These are phyloP conservation scores for Mythimna vitellina DNA, from an alignment of 2,888 invertebrate species.

Conservation along the genomic window DNA sequence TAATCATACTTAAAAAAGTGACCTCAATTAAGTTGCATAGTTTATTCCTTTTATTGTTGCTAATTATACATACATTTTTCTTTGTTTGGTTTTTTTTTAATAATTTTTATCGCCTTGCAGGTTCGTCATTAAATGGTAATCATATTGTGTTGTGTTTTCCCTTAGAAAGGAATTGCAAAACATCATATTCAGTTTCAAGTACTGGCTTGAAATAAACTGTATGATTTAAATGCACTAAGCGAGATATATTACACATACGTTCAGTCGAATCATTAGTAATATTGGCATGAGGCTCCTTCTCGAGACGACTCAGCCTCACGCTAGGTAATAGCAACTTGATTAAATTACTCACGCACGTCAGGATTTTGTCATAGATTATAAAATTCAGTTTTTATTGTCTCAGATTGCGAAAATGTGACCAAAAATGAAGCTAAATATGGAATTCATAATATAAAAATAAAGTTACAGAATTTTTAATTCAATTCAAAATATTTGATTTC, in stretches of 20 bases:
- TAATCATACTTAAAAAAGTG: no score
- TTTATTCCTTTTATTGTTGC: no score
- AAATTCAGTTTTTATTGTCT: constrained; percentile 19
- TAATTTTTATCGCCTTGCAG: no score
- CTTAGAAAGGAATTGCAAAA: no score
- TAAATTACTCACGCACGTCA: constrained; percentile 67
- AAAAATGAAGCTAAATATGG: not conserved
- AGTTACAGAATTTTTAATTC: no score
- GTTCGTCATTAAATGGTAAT: no score
- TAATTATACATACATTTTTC: no score
- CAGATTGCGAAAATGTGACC: not conserved
- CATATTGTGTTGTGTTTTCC: no score
- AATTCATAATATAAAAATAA: no score
- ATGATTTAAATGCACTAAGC: constrained; percentile 1
- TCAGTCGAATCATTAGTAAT: constrained; percentile 7
- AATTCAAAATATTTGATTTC: no score
- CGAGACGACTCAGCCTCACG: constrained; percentile 39
- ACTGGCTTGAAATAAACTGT: not conserved
- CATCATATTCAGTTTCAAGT: not conserved
- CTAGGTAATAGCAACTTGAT: constrained; percentile 63
- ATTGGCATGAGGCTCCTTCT: constrained; percentile 22
- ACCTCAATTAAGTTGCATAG: no score
- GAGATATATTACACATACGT: not conserved
- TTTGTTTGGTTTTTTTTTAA: no score
- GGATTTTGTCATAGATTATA: constrained; percentile 56